Conservation (phyloP, 1,140 invertebrate species). For the Pteromalus puparum region DNA sequence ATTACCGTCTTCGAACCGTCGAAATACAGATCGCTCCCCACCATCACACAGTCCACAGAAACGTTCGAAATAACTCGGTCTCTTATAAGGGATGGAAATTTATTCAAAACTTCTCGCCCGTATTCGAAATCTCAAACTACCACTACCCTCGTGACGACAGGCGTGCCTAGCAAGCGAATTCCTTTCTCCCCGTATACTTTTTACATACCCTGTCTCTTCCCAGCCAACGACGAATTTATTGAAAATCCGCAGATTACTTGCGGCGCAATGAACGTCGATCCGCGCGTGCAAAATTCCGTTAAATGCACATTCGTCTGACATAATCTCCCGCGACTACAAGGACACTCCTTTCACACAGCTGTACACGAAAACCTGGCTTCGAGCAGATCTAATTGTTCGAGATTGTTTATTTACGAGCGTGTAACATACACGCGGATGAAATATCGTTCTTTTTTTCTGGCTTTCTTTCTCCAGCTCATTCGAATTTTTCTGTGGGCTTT, state of each 20-base stretch:
- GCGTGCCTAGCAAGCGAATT: neutral
- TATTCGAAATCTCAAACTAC: too few relatives aligned
- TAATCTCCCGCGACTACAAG: neutral
- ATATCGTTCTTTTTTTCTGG: neutral
- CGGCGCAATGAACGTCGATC: neutral
- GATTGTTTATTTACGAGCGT: slow-evolving; percentile 2
- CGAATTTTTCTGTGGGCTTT: neutral
- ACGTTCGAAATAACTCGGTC: too few relatives aligned
- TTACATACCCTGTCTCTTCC: neutral
- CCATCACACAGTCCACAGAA: neutral
- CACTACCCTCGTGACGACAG: neutral
- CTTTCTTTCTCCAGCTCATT: neutral
- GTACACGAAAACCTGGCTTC: too few relatives aligned
- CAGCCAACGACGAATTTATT: neutral
- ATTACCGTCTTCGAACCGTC: too few relatives aligned
- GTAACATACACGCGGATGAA: neutral
- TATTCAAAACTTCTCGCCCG: too few relatives aligned
- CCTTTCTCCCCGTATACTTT: neutral
- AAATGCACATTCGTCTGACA: neutral
- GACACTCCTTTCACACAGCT: too few relatives aligned
- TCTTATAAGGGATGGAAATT: too few relatives aligned
- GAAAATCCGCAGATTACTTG: too few relatives aligned
- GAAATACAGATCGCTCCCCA: too few relatives aligned
- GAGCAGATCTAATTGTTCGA: slow-evolving; percentile 17
- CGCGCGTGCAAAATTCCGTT: neutral